Evolutionary conservation across 2,797 vertebrate genomes (phyloP).

Genomic region (Gymnoscopelus braueri): DNA sequence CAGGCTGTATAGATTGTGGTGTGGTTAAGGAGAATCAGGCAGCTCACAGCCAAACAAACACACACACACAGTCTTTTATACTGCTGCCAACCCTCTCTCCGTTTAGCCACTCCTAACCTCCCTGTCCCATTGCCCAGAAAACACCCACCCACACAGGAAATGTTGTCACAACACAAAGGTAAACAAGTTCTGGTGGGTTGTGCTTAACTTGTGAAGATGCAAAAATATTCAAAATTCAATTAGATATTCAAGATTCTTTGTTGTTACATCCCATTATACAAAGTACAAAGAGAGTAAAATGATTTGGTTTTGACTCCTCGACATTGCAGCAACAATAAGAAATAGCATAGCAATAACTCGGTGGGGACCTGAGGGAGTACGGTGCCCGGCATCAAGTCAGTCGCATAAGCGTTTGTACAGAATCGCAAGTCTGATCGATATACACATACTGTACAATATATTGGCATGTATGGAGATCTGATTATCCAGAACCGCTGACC

Average conservation of each 20-base stretch:
- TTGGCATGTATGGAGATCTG: no score
- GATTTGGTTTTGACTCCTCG: no score
- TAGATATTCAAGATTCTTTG: not conserved
- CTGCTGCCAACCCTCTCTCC: conserved; percentile 3
- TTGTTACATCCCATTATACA: no score
- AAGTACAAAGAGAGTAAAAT: not conserved
- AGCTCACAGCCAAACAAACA: not conserved
- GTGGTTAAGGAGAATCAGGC: conserved; percentile 14
- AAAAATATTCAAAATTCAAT: not conserved
- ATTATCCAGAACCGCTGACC: no score
- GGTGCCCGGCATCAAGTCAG: no score
- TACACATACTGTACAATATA: no score
- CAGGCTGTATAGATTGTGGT: conserved; percentile 28
- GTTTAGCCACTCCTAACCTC: conserved; percentile 57
- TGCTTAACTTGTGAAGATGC: not conserved
- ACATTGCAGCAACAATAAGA: no score
- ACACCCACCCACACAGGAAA: conserved; percentile 28
- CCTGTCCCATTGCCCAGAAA: conserved; percentile 18
- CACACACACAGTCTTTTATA: conserved; percentile 63
- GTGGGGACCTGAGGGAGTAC: no score
- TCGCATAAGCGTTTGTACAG: no score
- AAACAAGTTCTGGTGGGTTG: not conserved
- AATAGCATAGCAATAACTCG: no score
- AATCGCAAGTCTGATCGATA: no score
- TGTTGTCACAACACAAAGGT: not conserved